phyloP scores from a whole-genome alignment of 2,113 vertebrate species.

The Grallaria varia region DNA sequence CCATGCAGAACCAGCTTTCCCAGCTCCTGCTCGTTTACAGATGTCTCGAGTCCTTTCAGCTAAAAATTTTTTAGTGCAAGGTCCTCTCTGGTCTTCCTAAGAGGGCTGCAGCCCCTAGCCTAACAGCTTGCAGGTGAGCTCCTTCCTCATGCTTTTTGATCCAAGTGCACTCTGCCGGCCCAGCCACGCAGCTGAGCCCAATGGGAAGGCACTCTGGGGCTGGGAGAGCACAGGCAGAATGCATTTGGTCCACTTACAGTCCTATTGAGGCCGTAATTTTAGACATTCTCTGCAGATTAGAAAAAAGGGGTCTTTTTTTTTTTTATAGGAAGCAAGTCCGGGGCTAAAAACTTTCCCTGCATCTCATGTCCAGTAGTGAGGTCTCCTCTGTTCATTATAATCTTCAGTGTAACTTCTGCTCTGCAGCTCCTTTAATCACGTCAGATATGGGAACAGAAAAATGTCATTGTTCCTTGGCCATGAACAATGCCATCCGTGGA shows the following conservation, averaged over 20 bases:
- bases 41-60: not conserved
- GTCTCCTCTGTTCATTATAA: conserved; percentile 43
- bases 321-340: not conserved
- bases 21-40: not conserved
- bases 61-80: not conserved
- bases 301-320: not conserved
- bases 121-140: not conserved
- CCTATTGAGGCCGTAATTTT: not conserved
- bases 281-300: not conserved
- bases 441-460: conserved; percentile 68
- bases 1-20: not conserved
- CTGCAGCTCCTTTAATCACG: conserved; percentile 60
- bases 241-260: not conserved
- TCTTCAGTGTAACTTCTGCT: conserved; percentile 59
- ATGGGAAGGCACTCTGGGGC: fast-evolving
- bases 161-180: not conserved
- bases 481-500: conserved; percentile 48
- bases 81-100: not conserved
- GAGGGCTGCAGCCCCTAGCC: not conserved
- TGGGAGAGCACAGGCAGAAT: not conserved
- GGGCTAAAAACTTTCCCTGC: not conserved
- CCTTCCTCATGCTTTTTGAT: not conserved
- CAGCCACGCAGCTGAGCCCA: fast-evolving
- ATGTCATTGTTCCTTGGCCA: conserved; percentile 57
- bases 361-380: not conserved